Percentiles rank a stretch among this genome's conserved stretches.
Conservation (phyloP, 2,113 vertebrate genomes). For the Paralichthys olivaceus region DNA sequence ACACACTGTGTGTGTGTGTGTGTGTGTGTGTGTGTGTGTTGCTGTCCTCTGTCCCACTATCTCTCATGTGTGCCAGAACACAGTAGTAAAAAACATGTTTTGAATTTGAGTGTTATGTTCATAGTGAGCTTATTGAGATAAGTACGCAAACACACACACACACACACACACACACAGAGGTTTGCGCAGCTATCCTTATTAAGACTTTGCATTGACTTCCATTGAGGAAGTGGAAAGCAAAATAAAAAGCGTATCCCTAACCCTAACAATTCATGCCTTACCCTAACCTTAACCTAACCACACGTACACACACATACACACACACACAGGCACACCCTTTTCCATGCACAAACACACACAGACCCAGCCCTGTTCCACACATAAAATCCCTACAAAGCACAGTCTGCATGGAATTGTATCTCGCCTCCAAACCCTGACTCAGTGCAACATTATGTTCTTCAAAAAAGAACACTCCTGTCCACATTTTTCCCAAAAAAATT, state of each 20-base stretch:
- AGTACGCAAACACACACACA: constrained; percentile 9
- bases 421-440: constrained; percentile 19
- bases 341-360: constrained; percentile 15
- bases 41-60: not conserved
- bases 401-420: constrained; percentile 6
- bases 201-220: too few relatives aligned
- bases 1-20: constrained; percentile 4
- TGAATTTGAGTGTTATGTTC: constrained; percentile 39
- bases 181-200: too few relatives aligned
- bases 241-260: too few relatives aligned
- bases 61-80: constrained; percentile 35
- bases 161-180: not conserved
- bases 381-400: not conserved
- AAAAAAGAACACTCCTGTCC: not conserved
- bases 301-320: not conserved
- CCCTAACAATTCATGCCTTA: too few relatives aligned
- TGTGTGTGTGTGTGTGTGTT: constrained; percentile 6
- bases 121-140: constrained; percentile 38
- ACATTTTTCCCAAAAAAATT: too few relatives aligned
- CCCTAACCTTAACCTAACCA: too few relatives aligned
- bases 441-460: constrained; percentile 13
- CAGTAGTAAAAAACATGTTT: constrained; percentile 74
- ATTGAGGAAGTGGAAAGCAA: too few relatives aligned
- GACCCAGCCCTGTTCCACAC: constrained; percentile 16
- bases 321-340: not conserved